Evolutionary conservation across 2,113 vertebrate species (phyloP).

Genomic region (Plectropomus leopardus): DNA sequence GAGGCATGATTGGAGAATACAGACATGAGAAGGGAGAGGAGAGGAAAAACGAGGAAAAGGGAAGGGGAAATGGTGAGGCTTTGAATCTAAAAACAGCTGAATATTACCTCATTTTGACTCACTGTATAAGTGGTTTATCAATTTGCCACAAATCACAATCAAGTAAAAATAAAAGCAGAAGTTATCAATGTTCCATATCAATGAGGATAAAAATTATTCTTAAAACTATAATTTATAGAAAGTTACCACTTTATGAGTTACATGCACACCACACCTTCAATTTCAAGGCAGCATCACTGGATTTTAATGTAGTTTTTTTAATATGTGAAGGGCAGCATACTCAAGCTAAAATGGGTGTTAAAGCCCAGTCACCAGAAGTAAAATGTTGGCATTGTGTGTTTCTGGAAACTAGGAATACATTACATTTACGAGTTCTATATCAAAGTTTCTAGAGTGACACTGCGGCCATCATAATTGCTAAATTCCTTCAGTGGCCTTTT

Average conservation of each 20-base stretch:
- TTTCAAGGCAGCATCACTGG: neutral
- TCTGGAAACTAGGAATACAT: no score
- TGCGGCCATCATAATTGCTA: no score
- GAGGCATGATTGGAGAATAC: conserved; percentile 53
- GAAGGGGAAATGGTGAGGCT: neutral
- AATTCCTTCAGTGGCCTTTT: no score
- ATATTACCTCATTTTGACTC: conserved; percentile 13
- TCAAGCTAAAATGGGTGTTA: neutral
- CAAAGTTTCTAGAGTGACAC: no score
- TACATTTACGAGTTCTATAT: no score
- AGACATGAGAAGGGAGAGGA: conserved; percentile 30
- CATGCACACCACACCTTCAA: neutral
- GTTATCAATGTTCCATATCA: neutral
- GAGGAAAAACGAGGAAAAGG: conserved; percentile 13
- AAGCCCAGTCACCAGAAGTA: no score
- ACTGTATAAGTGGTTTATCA: conserved; percentile 12
- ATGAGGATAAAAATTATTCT: no score
- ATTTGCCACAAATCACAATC: conserved; percentile 25
- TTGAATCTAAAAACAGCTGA: conserved; percentile 28
- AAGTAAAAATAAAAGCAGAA: neutral
- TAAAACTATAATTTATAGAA: no score
- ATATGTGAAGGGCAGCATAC: no score
- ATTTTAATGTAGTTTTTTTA: neutral
- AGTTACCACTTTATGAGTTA: neutral
- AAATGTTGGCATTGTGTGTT: no score